A percentile compares a stretch with the other conserved stretches of the same genome.
Evolutionary conservation across 2,113 vertebrate genomes (phyloP).

Genomic region (Muntiacus reevesi): DNA sequence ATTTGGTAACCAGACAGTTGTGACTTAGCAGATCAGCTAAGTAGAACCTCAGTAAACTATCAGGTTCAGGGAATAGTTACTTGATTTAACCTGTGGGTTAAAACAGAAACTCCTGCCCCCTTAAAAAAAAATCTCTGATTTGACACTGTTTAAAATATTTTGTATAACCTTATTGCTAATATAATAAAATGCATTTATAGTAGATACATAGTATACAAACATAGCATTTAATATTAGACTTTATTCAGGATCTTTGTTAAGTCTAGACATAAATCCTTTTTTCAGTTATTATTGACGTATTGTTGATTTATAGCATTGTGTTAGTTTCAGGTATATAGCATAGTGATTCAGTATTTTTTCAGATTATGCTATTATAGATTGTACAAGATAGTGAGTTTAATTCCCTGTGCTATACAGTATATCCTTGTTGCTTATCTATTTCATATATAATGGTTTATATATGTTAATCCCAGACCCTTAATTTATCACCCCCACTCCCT

Average conservation of each 20-base stretch:
- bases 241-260: not conserved
- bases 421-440: not conserved
- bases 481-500: not conserved
- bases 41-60: not conserved
- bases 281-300: not conserved
- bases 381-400: not conserved
- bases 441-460: not conserved
- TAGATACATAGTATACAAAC: not conserved
- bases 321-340: not conserved
- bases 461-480: not conserved
- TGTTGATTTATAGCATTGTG: not conserved
- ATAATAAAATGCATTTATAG: not conserved
- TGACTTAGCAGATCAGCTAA: not conserved
- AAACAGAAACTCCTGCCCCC: not conserved
- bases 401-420: not conserved
- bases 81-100: not conserved
- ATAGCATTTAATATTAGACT: not conserved
- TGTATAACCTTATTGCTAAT: not conserved
- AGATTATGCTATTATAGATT: not conserved
- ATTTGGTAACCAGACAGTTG: slow-evolving; percentile 14
- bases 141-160: slow-evolving; percentile 9
- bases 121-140: not conserved
- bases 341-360: not conserved
- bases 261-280: not conserved
- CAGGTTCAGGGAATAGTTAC: not conserved